These are phyloP conservation scores for Nesidiocoris tenuis DNA, from an alignment of 2,888 invertebrate species.

Conservation along the genomic window DNA sequence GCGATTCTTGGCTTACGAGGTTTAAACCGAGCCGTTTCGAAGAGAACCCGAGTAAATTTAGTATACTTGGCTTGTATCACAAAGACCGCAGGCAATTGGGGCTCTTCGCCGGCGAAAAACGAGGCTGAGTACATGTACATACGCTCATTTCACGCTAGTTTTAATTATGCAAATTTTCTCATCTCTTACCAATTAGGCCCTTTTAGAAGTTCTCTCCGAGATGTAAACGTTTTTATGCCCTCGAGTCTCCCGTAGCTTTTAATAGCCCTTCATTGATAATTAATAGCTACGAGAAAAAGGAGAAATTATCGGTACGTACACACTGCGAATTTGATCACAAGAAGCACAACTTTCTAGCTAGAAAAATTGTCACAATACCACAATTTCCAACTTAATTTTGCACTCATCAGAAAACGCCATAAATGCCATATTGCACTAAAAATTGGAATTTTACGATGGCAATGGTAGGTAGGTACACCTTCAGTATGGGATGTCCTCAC, in stretches of 20 bases:
- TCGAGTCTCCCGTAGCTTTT: not conserved
- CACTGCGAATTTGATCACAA: too few relatives aligned
- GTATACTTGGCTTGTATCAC: not conserved
- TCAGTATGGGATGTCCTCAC: too few relatives aligned
- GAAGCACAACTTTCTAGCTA: too few relatives aligned
- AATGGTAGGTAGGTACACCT: too few relatives aligned
- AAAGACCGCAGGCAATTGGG: not conserved
- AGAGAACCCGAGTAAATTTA: not conserved
- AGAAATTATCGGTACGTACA: too few relatives aligned
- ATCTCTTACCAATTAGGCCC: not conserved
- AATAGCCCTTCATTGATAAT: not conserved
- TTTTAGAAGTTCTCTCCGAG: not conserved
- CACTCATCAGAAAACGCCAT: too few relatives aligned
- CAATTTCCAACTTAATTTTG: too few relatives aligned
- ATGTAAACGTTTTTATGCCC: not conserved
- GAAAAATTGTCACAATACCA: too few relatives aligned
- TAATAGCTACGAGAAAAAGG: not conserved
- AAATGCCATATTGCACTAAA: too few relatives aligned
- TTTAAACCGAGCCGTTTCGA: not conserved
- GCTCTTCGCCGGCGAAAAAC: not conserved
- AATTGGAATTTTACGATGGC: too few relatives aligned
- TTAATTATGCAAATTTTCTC: not conserved
- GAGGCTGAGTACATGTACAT: not conserved
- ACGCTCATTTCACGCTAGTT: not conserved
- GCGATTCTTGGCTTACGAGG: not conserved